Evolutionary conservation across 2,888 invertebrate species (phyloP).

Genomic region (Caenorhabditis japonica): DNA sequence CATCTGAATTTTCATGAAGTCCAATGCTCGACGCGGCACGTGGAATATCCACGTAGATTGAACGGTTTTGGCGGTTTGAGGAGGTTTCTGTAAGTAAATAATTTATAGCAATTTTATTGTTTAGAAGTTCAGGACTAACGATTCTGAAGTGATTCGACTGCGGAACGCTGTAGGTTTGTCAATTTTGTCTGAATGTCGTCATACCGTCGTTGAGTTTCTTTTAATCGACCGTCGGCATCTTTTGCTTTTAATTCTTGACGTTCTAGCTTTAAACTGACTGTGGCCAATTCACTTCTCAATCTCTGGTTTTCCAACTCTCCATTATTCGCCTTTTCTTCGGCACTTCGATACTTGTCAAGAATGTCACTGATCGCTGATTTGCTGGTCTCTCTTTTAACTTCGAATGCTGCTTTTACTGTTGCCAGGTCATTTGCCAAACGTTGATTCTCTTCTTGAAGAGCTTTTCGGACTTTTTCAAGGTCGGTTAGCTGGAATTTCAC

Average conservation of each 20-base stretch:
- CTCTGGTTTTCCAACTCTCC: conserved; percentile 38
- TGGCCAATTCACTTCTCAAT: conserved; percentile 32
- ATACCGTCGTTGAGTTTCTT: conserved; percentile 26
- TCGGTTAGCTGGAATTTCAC: conserved; percentile 29
- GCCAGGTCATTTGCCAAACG: conserved; percentile 35
- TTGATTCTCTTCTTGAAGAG: conserved; percentile 41
- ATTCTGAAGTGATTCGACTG: conserved; percentile 47
- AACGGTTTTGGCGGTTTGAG: conserved; percentile 36
- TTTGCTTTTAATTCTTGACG: conserved; percentile 38
- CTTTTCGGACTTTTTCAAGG: conserved; percentile 42
- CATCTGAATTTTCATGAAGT: conserved; percentile 33
- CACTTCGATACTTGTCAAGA: conserved; percentile 44
- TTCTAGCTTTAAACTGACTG: conserved; percentile 49
- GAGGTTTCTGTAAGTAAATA: conserved; percentile 16
- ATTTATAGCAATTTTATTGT: background rate
- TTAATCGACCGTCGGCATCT: conserved; percentile 28
- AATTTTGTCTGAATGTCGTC: conserved; percentile 37
- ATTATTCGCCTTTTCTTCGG: conserved; percentile 46
- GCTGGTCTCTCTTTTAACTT: conserved; percentile 45
- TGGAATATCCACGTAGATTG: conserved; percentile 50
- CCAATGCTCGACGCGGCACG: conserved; percentile 34
- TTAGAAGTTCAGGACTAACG: conserved; percentile 9
- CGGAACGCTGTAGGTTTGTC: conserved; percentile 23
- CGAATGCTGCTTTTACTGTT: conserved; percentile 47
- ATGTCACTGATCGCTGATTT: conserved; percentile 49